These are phyloP conservation scores for Meiosimyza platycephala DNA, from an alignment of 2,888 invertebrate species.

Conservation along the genomic window DNA sequence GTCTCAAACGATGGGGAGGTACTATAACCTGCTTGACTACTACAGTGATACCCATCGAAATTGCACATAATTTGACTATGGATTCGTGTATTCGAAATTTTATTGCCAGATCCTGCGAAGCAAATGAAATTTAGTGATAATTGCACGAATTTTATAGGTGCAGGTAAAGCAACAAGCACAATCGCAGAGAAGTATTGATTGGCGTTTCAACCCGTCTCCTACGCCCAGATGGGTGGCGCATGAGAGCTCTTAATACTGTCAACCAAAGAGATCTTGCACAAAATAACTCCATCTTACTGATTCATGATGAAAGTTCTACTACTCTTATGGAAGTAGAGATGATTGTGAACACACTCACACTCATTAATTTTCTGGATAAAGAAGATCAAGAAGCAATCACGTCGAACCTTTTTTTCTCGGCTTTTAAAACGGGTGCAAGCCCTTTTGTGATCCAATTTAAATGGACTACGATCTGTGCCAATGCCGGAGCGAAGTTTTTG, in stretches of 20 bases:
- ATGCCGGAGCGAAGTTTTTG: too few relatives aligned
- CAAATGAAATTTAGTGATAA: constrained; percentile 32
- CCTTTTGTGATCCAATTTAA: too few relatives aligned
- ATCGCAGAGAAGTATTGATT: constrained; percentile 29
- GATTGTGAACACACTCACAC: too few relatives aligned
- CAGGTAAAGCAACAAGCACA: neutral
- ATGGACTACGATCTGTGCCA: too few relatives aligned
- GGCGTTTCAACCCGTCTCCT: constrained; percentile 45
- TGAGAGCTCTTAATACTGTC: too few relatives aligned
- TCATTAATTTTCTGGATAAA: too few relatives aligned
- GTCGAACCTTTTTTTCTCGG: constrained; percentile 36
- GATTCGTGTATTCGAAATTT: constrained; percentile 39
- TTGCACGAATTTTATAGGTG: constrained; percentile 30
- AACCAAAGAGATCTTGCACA: too few relatives aligned
- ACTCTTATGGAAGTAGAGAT: too few relatives aligned
- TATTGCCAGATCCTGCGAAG: constrained; percentile 28
- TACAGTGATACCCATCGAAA: constrained; percentile 37
- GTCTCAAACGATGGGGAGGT: constrained; percentile 45
- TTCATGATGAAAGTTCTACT: too few relatives aligned
- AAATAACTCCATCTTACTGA: too few relatives aligned
- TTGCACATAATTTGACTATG: constrained; percentile 41
- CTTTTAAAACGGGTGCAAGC: neutral
- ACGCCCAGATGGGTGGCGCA: too few relatives aligned
- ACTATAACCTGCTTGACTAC: constrained; percentile 43
- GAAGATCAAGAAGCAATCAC: constrained; percentile 45